phyloP scores from a whole-genome alignment of 2,113 vertebrate species.

The Bos javanicus region DNA sequence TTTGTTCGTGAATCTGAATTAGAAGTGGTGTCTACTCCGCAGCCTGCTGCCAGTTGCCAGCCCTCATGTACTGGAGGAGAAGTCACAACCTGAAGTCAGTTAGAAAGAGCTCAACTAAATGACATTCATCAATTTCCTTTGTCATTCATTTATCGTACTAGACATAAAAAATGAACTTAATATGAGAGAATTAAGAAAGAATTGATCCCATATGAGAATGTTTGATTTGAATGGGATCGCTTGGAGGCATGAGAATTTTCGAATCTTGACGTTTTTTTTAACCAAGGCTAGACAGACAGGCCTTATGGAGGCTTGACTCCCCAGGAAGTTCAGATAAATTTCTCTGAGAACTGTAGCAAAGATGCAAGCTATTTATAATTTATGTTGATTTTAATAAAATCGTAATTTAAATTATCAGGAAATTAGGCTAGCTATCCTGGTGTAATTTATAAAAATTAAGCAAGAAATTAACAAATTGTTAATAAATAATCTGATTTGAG shows the following conservation, averaged over 20 bases:
- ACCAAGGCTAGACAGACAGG: neutral
- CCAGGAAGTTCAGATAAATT: neutral
- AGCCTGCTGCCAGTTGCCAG: conserved; percentile 74
- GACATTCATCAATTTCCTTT: conserved; percentile 44
- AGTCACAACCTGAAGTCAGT: conserved; percentile 82
- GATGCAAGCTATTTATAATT: conserved; percentile 22
- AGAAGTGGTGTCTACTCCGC: conserved; percentile 80
- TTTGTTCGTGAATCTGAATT: conserved; percentile 91
- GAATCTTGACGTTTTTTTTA: neutral
- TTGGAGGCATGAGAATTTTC: conserved; percentile 29
- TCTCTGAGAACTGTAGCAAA: conserved; percentile 40
- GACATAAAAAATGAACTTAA: conserved; percentile 12
- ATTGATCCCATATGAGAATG: neutral
- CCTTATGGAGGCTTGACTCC: neutral
- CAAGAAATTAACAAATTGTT: neutral
- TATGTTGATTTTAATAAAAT: conserved; percentile 56
- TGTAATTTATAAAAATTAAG: conserved; percentile 21
- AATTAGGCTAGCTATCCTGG: neutral
- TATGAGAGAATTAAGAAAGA: conserved; percentile 50
- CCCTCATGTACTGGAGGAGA: conserved; percentile 79
- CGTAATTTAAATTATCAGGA: conserved; percentile 42
- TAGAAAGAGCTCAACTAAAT: neutral
- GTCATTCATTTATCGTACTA: neutral
- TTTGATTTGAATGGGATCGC: conserved; percentile 2
- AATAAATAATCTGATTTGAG: neutral